Evolutionary conservation across 2,888 invertebrate species (phyloP), one percentile per base, ranked within the genome.

Genomic region (Pandemis corylana): DNA sequence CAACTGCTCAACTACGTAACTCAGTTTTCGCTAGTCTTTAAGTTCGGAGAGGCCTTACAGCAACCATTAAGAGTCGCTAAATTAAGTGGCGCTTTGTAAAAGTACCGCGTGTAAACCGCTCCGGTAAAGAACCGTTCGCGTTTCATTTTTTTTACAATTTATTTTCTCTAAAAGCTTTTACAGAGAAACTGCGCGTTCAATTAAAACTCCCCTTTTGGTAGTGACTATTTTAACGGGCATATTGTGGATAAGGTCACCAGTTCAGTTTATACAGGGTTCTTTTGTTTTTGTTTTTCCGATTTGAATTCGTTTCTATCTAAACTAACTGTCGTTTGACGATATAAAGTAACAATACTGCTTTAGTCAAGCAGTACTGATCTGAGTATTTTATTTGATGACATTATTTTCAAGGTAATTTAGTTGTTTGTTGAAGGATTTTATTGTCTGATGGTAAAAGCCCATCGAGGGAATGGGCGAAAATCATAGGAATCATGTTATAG

Each of bases 81-180:
- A 87, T 82, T 87, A 88, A 90, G 89, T 88, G 86, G 84, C 84
- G 87, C 89, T 89, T 90, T 89, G 85, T 86, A 83, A 83, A 81
- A 81, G 80, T 78, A 81, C 82, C 81, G 85, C 83, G 87, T 86
- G 87, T 84, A 87, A 87, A 87, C 87, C 87, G 78, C 84, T 81
- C 75, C 79, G 70, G 83, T 81, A 86, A 87, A 89, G 84, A 84
- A 83, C 76, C 80, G 82, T 81, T 82, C 81, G 83, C 85, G 85
- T 85, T 89, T 84, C 81, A 81, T 83, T 83, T 84, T 83, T 79
- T 79, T 79, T 80, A 79, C 78, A 80, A 84, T 86, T 86, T 85
- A 86, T 87, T 89, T 89, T 84, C 82, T 85, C 81, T 86, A 84
- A 90, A 90, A 90, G 89, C 89, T 89, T 90, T 90, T 87, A 85